These are phyloP conservation scores for Orthonychiurus folsomi DNA, from an alignment of 2,888 invertebrate genomes.

Conservation along the genomic window DNA sequence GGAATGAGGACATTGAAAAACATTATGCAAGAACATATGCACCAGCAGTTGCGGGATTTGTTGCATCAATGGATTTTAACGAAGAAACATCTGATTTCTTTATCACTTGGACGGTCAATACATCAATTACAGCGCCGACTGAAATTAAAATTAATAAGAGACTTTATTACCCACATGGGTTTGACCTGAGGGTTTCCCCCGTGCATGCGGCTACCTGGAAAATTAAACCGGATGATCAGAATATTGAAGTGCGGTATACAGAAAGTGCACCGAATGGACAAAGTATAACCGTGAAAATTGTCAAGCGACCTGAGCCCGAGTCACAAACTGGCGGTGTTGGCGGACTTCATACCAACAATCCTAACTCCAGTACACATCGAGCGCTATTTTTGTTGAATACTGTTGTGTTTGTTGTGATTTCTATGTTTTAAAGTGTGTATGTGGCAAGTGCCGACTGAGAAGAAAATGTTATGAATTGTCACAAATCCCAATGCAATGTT, in stretches of 20 bases:
- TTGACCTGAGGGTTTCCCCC: not conserved
- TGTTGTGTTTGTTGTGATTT: too few relatives aligned
- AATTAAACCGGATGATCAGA: not conserved
- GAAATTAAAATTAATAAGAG: not conserved
- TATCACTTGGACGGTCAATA: slow-evolving; percentile 1
- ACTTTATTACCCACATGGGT: not conserved
- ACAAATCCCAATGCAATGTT: too few relatives aligned
- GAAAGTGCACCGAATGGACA: not conserved
- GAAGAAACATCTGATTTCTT: slow-evolving; percentile 3
- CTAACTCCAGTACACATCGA: too few relatives aligned
- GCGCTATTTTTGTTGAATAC: too few relatives aligned
- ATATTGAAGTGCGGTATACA: not conserved
- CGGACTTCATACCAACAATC: too few relatives aligned
- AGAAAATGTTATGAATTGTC: too few relatives aligned
- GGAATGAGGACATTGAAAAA: slow-evolving; percentile 1
- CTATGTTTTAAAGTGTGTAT: too few relatives aligned
- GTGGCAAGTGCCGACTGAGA: too few relatives aligned
- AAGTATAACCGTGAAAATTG: slow-evolving; percentile 5
- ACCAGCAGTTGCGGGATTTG: slow-evolving; percentile 11
- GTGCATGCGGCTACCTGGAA: not conserved
- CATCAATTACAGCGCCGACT: not conserved
- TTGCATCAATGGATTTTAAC: not conserved
- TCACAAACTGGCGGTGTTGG: too few relatives aligned
- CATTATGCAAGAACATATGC: slow-evolving; percentile 15
- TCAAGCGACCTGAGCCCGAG: not conserved